Base-by-base conservation (phyloP, 1,140 invertebrate genomes). In the Panagrolaimus sp. region DNA sequence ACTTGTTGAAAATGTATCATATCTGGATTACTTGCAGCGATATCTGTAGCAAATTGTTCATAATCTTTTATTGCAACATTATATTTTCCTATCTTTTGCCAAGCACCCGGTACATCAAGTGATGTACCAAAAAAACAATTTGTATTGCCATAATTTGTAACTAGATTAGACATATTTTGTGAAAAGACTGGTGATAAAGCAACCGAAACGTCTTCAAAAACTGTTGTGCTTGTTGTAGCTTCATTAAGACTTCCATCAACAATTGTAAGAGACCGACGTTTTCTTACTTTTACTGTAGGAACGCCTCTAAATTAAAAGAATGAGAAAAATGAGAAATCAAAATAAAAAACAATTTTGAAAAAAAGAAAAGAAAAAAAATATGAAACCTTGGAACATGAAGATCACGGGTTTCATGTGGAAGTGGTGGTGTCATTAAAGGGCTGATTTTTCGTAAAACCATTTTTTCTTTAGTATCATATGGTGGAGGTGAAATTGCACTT, bases 1-100 rank as follows among this genome's bases (percentile, higher is more conserved):
- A 66, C 73, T 44, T 65, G 61, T 65, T 76, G 74, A 43, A 76
- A 76, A 62, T 75, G 76, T 16, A 78, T 14, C 42, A 76, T 44
- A 43, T 76, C 74, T 9, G 75, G 68, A 46, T 76, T 76, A 11
- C 48, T 53, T 8, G 66, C 67, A 14, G 74, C 74, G 31, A 69
- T 70, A 53, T 72, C 74, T 76, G 44, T 27, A 76, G 27, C 51
- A 57, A 57, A 57, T 27, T 20, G 27, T 27, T 57, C 51, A 57
- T 57, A 57, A 57, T 57, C 51, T 38, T 38, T 38, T 27, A 57
- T 11, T 57, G 20, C 51, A 16, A 57, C n/a, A 57, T 20, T 57
- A 27, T 57, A 25, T 25, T 20, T 9, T 25, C 20, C 20, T 27
- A 27, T 57, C 20, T 57, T 57, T 20, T 57, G 51, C 31, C 31